Base-by-base conservation (phyloP, 2,888 invertebrate species). In the Sinodicranocentrus sp. region DNA sequence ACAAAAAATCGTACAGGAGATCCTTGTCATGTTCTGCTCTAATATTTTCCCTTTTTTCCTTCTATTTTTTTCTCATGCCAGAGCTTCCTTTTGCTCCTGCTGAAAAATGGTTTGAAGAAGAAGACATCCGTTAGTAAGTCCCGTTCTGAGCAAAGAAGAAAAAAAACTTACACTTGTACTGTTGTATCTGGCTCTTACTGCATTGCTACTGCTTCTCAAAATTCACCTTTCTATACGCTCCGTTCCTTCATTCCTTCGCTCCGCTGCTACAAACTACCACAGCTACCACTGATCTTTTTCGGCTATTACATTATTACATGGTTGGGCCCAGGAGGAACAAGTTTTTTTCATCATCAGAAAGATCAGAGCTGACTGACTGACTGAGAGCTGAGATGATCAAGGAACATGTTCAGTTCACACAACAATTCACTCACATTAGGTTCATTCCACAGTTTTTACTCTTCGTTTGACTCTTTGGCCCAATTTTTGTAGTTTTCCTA, bases 1-100 rank as follows among this genome's bases (percentile, higher is more conserved):
- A 26, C 72, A 48, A 57, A 52, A 52, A 52, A 39, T 1, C 2
- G 25, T 67, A 44, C 17, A 75, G 48, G 63, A 82, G 82, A 82
- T 82, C 75, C 76, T 76, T 76, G 82, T 82, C 82, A 82, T 75
- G 82, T 85, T 84, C 83, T 78, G 78, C 78, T 85, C 85, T 83
- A 79, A 79, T 80, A 80, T 84, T 83, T 80, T 85, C 82, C 78
- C 73, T 82, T 73, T 82, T 82, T 85, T 78, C 72, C 67, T 48
- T 78, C 48, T 63, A n/a, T 79, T 54, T 77, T 75, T 67, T 76
- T 59, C 39, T 33, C 10, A 61, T 71, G 39, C 52, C 48, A 73
- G 54, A 44, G 80, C 65, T 72, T 73, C 67, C 73, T 80, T 72
- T 72, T 63, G 33, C 67, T 73, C 67, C 33, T 70, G 33, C 33